A percentile compares a stretch with the other conserved stretches of the same genome.
Conservation (phyloP, 2,888 invertebrate species). For the Tachina lurida region DNA sequence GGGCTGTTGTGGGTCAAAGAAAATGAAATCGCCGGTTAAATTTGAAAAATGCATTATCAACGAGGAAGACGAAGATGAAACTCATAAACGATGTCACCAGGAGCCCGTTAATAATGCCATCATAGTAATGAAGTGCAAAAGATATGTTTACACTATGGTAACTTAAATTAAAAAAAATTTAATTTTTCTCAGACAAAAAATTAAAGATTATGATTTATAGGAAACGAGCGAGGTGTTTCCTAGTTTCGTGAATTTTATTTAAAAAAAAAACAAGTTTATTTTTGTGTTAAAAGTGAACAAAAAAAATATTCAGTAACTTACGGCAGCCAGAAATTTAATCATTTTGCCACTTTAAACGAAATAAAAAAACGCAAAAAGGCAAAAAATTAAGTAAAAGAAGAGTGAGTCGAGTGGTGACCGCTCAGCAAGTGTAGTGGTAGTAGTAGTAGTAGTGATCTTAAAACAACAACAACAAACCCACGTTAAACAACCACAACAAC, state of each 20-base stretch:
- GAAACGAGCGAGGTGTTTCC: slow-evolving; percentile 44
- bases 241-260: slow-evolving; percentile 40
- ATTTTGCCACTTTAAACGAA: slow-evolving; percentile 52
- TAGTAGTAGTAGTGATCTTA: background rate
- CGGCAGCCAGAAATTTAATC: slow-evolving; percentile 45
- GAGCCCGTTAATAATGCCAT: slow-evolving; percentile 49
- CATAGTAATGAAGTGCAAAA: slow-evolving; percentile 71
- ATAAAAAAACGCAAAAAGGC: slow-evolving; percentile 31
- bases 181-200: background rate
- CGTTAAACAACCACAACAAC: background rate
- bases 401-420: slow-evolving; percentile 26
- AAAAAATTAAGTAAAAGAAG: background rate
- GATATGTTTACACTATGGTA: slow-evolving; percentile 73
- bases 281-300: slow-evolving; percentile 26
- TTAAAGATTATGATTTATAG: slow-evolving; percentile 43
- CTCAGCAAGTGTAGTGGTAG: slow-evolving; percentile 37
- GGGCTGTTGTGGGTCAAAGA: slow-evolving; percentile 37
- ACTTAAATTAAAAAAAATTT: slow-evolving; percentile 65
- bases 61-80: slow-evolving; percentile 81
- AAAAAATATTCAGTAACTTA: slow-evolving; percentile 48
- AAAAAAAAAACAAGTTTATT: slow-evolving; percentile 59
- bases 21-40: slow-evolving; percentile 71
- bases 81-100: slow-evolving; percentile 73
- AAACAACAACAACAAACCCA: slow-evolving; percentile 21
- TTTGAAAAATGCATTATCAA: slow-evolving; percentile 80